Evolutionary conservation across 2,888 invertebrate genomes (phyloP).

Genomic region (Drosophila mercatorum): DNA sequence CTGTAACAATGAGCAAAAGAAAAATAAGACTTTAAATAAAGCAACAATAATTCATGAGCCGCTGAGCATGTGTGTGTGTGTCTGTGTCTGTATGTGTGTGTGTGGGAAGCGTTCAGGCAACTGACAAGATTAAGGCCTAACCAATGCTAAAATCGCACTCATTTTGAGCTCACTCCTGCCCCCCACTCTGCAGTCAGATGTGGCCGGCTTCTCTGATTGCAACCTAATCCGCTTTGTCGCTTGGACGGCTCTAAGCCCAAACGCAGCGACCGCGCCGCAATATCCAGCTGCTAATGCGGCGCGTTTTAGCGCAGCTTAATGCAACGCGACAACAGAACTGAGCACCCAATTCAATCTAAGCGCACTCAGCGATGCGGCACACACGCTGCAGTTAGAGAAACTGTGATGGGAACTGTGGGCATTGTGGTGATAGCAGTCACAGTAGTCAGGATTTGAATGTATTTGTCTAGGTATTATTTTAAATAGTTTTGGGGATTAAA

Average conservation of each 20-base stretch:
- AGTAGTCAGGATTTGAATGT: not conserved
- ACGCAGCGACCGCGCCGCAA: constrained; percentile 34
- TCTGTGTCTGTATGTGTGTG: constrained; percentile 54
- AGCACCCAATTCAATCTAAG: constrained; percentile 43
- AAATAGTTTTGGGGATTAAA: too few relatives aligned
- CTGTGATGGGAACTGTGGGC: not conserved
- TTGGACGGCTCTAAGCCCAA: constrained; percentile 50
- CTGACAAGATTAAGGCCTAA: constrained; percentile 79
- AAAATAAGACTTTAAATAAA: constrained; percentile 68
- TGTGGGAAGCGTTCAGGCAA: constrained; percentile 77
- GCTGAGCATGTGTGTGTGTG: constrained; percentile 22
- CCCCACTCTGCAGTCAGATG: not conserved
- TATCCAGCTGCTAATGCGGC: constrained; percentile 75
- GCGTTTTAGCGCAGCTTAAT: constrained; percentile 67
- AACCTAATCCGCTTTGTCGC: constrained; percentile 80
- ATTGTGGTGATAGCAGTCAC: not conserved
- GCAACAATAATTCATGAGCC: constrained; percentile 74
- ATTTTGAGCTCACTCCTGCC: constrained; percentile 42
- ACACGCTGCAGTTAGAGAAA: constrained; percentile 14
- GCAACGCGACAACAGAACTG: constrained; percentile 70
- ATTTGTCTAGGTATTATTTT: not conserved
- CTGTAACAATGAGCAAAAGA: constrained; percentile 79
- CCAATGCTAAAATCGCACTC: constrained; percentile 78
- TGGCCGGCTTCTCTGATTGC: constrained; percentile 61
- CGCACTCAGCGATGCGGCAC: constrained; percentile 32